Evolutionary conservation across 2,113 vertebrate species (phyloP).

Genomic region (Myotis lucifugus): DNA sequence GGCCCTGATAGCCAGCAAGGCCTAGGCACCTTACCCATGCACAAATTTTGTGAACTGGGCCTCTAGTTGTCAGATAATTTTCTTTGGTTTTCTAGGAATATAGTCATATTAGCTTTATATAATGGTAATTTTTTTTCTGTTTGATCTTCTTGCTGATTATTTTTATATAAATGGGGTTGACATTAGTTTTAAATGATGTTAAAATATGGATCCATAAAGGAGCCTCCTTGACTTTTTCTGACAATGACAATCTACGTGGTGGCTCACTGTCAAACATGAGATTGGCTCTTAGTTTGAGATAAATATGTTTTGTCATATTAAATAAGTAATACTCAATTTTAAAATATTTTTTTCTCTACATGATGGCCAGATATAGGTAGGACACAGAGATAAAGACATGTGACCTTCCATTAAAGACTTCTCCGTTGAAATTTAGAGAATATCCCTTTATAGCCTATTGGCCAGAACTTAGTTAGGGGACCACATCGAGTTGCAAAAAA

Average conservation of each 20-base stretch:
- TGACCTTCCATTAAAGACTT: neutral
- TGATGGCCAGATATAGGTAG: neutral
- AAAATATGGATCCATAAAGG: neutral
- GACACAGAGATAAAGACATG: neutral
- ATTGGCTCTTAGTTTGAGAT: neutral
- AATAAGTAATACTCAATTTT: neutral
- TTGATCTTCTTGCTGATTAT: neutral
- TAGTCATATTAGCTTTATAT: neutral
- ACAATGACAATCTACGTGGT: neutral
- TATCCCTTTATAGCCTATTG: neutral
- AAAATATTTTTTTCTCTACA: neutral
- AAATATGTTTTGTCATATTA: neutral
- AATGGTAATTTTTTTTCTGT: neutral
- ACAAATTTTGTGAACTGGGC: too few species aligned
- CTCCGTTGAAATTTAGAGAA: neutral
- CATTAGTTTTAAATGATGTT: neutral
- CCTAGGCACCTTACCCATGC: too few species aligned
- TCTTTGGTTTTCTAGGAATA: neutral
- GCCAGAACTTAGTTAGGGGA: neutral
- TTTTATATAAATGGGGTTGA: neutral
- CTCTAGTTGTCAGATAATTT: neutral
- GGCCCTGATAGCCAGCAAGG: too few species aligned
- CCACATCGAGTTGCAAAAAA: neutral
- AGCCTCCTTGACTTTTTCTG: neutral
- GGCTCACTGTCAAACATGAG: neutral